Evolutionary conservation across 2,113 vertebrate genomes (phyloP), one percentile per base, ranked within the genome.

Genomic region (Chunga burmeisteri): DNA sequence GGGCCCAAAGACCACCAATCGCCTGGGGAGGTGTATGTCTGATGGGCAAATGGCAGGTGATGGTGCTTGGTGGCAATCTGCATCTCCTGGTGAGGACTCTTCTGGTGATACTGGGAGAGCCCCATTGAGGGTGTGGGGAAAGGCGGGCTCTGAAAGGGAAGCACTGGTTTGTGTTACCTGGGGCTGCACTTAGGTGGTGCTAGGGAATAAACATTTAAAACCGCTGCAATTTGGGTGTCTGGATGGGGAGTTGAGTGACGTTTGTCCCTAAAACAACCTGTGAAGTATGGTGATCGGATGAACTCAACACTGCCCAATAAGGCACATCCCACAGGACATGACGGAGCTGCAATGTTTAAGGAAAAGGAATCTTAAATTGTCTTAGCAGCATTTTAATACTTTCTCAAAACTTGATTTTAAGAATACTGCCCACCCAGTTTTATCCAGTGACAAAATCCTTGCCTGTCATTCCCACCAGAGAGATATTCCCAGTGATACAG

Each of bases 91-190:
- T 46, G 53, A 42, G 40, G 58, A 90, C 8, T 16, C 13, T 58
- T 40, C 27, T 55, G 53, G n/a, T 46, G 40, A 26, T 12, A 38
- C 8, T n/a, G 52, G 25, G 26, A 30, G 30, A 47, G 9, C 6
- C 11, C 4, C 34, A 2, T 12, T n/a, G 23, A 15, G 30, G 49
- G 6, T 2, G 0, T 1, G 1, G 22, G 59, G 59, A 62, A 46
- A 29, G 34, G 3, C 0, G 0, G 8, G 32, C 18, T 20, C 17
- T 4, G 3, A 9, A 34, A 90, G 14, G 25, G 65, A 21, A 16
- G 30, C 1, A 0, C 36, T 79, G 42, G 8, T 81, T 61, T 56
- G 42, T 67, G 52, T 77, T 85, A 34, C 58, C 19, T 11, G 16
- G 19, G 34, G 21, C 63, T 81, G 58, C 6, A 1, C 16, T 81